Evolutionary conservation across 2,113 vertebrate genomes (phyloP), one percentile per base, ranked within the genome.

Genomic region (Scatophagus argus): DNA sequence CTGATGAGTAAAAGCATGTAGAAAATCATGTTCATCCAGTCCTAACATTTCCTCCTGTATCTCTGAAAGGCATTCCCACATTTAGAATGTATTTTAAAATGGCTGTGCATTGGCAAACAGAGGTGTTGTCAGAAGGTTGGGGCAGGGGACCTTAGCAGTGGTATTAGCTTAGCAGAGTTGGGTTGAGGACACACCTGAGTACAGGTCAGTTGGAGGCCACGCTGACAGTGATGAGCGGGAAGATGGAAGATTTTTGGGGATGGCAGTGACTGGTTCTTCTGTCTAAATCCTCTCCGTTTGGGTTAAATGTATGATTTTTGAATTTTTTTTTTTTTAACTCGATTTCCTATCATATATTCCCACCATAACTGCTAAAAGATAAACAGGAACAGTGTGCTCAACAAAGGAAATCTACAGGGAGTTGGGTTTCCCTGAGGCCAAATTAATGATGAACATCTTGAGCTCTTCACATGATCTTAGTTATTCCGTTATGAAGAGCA

Each of bases 151-250:
- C 8, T 63, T 19, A 16, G 23, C 32, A 8, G 47, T 17, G 31
- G 56, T 58, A 62, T 52, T 1, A 11, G 67, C 54, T 43, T 29
- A 54, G 74, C 65, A 65, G 65, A 58, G 43, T 9, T 58, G 55
- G 16, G 21, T 56, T 5, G 3, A 46, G 60, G 25, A 43, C 72
- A 73, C 76, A n/a, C 83, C 79, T 74, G 14, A 44, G 59, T 23
- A 68, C 68, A 84, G 85, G 83, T 84, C 83, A 78, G 60, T 77
- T 61, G 39, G 47, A 62, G 61, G 36, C 23, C 25, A 14, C 52
- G 31, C 25, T 29, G 29, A 27, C 47, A 31, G 0, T 58, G 59
- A 46, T 29, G 36, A 12, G n/a, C 3, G 12, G 13, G 27, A 63
- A n/a, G 6, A 43, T 43, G 11, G 39, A 13, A n/a, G 49, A 17